Base-by-base conservation (phyloP, 1,140 invertebrate species). In the Acarapis woodi region DNA sequence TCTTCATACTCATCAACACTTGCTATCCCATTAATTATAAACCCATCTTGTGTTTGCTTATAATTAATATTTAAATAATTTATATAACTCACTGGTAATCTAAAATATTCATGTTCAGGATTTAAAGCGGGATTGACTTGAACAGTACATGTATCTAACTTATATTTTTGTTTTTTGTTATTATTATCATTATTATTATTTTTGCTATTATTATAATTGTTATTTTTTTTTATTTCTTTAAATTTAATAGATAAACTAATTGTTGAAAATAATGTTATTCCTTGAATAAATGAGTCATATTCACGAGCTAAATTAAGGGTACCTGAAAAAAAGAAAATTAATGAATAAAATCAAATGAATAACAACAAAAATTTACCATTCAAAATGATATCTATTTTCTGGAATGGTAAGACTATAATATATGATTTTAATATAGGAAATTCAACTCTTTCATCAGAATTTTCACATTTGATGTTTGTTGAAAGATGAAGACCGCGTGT, bases 111-210 rank as follows among this genome's bases (percentile, higher is more conserved):
- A 53, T 87, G 78, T 54, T 88, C 80, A 0, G 80, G 76, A 62
- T 90, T 87, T 28, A 94, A 60, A 20, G 78, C 78, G 9, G 83
- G 82, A 52, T 83, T 83, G 29, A 90, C 79, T 21, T 71, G 72
- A 26, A 90, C 71, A 21, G 72, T 71, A 56, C 85, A 93, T 12
- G 75, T 76, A 51, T 90, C 83, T 35, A 87, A 50, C 48, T 68
- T 66, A 47, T 48, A 43, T 28, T 44, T 44, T 20, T 25, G 14
- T 21, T 19, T 19, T 12, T 16, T 20, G 37, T 19, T 21, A 9
- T 30, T 26, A 18, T 16, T 29, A 15, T 26, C 15, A 2, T 23
- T 18, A n/a, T 2, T 9, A 32, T 4, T 10, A 9, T 23, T 12
- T 35, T 35, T 2, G 20, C 12, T 12, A 21, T 48, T 44, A n/a